A percentile compares a stretch with the other conserved stretches of the same genome.
These are phyloP conservation scores for Eospalax fontanierii DNA, from an alignment of 2,797 vertebrate species.

Conservation along the genomic window DNA sequence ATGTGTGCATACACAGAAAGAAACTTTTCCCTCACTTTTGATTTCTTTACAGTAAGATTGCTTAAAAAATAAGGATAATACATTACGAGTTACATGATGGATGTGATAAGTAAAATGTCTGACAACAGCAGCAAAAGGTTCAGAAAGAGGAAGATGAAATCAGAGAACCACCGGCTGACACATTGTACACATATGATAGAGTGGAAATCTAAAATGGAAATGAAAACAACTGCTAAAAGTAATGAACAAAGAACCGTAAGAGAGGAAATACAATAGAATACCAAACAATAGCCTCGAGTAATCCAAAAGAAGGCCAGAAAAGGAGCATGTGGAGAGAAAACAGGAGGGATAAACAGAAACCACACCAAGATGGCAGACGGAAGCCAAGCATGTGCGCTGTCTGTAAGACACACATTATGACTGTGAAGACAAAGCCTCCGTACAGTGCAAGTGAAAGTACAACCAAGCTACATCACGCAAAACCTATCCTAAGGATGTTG, in stretches of 20 bases:
- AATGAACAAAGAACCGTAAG: background rate
- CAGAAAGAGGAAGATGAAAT: background rate
- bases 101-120: background rate
- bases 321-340: background rate
- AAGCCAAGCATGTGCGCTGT: background rate
- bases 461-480: background rate
- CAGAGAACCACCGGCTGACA: background rate
- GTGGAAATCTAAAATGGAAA: background rate
- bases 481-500: background rate
- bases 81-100: background rate
- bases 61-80: background rate
- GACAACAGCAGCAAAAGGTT: background rate
- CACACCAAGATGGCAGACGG: background rate
- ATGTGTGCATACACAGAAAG: background rate
- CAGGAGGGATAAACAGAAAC: background rate
- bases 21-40: background rate
- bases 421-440: background rate
- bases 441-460: background rate
- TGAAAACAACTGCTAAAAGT: background rate
- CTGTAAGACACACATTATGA: background rate
- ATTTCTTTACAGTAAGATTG: slow-evolving; percentile 50
- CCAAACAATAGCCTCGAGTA: background rate
- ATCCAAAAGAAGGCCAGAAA: background rate
- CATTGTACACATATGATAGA: background rate
- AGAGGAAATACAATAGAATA: background rate